Evolutionary conservation across 2,888 invertebrate species (phyloP).

Genomic region (Graphium colonna): DNA sequence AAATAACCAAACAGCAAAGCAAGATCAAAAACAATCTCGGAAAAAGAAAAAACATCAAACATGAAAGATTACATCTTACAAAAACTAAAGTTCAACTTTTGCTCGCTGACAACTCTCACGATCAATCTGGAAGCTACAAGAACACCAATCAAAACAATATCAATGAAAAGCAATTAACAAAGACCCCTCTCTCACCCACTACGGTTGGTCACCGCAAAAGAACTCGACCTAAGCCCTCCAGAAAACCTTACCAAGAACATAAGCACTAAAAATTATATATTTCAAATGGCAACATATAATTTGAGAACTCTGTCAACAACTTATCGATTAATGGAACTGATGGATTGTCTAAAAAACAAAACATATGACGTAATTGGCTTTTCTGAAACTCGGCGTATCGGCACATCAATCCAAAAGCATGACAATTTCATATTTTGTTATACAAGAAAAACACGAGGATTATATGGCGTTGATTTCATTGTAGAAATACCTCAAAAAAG

Average conservation of each 20-base stretch:
- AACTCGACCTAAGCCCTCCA: constrained; percentile 30
- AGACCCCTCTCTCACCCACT: constrained; percentile 24
- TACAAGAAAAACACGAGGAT: constrained; percentile 24
- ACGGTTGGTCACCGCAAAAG: constrained; percentile 32
- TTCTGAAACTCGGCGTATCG: too few species aligned
- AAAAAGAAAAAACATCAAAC: background rate
- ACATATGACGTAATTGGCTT: too few species aligned
- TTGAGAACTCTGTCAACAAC: too few species aligned
- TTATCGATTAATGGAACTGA: too few species aligned
- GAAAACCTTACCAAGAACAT: background rate
- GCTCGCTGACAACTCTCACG: too few species aligned
- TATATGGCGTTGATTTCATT: constrained; percentile 33
- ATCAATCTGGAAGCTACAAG: background rate
- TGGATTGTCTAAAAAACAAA: too few species aligned
- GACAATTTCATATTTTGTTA: background rate
- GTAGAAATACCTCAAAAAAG: constrained; percentile 27
- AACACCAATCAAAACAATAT: background rate
- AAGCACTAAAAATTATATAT: background rate
- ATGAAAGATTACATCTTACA: background rate
- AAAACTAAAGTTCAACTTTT: background rate
- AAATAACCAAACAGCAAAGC: background rate
- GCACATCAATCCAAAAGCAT: background rate
- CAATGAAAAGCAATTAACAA: too few species aligned
- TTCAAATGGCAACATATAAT: too few species aligned
- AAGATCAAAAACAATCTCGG: background rate